Evolutionary conservation across 2,888 invertebrate genomes (phyloP), one percentile per base, ranked within the genome.

Genomic region (Molorchus minor): DNA sequence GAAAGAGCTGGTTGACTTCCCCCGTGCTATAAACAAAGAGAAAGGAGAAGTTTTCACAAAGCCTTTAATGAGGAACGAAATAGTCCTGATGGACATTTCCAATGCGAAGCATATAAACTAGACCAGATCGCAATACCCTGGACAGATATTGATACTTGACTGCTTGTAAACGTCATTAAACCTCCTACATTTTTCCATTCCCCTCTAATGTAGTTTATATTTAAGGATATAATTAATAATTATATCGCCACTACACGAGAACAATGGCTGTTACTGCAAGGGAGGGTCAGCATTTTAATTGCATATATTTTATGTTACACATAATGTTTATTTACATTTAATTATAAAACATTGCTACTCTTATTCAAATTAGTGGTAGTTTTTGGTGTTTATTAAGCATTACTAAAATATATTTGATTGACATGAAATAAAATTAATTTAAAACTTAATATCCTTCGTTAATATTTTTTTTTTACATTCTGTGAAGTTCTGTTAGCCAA

Each of bases 61-160:
- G 84, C 84, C 84, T 84, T 84, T 85, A 86, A 86, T 85, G 86
- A 85, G 82, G 80, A 81, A 80, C 80, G 81, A 84, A 85, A 85
- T 85, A 82, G 85, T 83, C 85, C 83, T 85, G 86, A 86, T 86
- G 85, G 86, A 86, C 85, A 85, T 84, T 84, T 82, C 80, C 82
- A 85, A 84, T 84, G 84, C 84, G 82, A 84, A 67, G 65, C 59
- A 68, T 62, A 73, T 78, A 79, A 78, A 77, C 70, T 71, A 75
- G 69, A 63, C 66, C 71, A 69, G 70, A 75, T 73, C 71, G 74
- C 71, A 69, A 71, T 53, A 68, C 56, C 58, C 71, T 61, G 67
- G 77, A 77, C 78, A 77, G 75, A 75, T 76, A 79, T 75, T 67
- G 75, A 70, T 74, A 73, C 75, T 78, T 76, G 71, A 67, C 70